Evolutionary conservation across 2,797 vertebrate genomes (phyloP).

Genomic region (Catostomus latipinnis): DNA sequence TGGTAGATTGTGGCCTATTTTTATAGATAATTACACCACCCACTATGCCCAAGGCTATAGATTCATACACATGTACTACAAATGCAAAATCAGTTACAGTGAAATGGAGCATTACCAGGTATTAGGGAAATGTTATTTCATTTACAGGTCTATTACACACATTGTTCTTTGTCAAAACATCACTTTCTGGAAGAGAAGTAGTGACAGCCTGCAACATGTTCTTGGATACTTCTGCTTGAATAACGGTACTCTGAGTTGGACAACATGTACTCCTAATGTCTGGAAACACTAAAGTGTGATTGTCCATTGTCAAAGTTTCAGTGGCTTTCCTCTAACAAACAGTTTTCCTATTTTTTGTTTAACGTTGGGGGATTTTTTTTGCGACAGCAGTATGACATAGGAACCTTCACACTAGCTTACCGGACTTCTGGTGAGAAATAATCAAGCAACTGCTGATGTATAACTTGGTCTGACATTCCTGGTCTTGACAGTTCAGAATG

Average conservation of each 20-base stretch:
- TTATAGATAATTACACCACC: conserved; percentile 61
- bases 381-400: conserved; percentile 50
- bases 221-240: neutral
- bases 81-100: conserved; percentile 52
- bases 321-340: conserved; percentile 16
- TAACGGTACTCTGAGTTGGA: neutral
- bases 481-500: conserved; percentile 34
- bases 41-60: conserved; percentile 58
- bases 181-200: neutral
- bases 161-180: neutral
- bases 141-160: neutral
- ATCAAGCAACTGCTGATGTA: conserved; percentile 45
- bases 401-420: conserved; percentile 46
- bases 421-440: conserved; percentile 51
- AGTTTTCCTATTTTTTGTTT: neutral
- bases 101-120: conserved; percentile 33
- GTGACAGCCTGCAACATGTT: conserved; percentile 5
- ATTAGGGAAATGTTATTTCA: conserved; percentile 21
- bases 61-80: conserved; percentile 28
- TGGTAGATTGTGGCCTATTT: conserved; percentile 61
- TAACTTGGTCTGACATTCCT: conserved; percentile 6
- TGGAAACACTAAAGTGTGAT: conserved; percentile 28
- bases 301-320: conserved; percentile 7
- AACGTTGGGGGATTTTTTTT: conserved; percentile 33
- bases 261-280: neutral